These are phyloP conservation scores for Diadema setosum DNA, from an alignment of 35 echinoderm and acorn worm species.

Conservation along the genomic window DNA sequence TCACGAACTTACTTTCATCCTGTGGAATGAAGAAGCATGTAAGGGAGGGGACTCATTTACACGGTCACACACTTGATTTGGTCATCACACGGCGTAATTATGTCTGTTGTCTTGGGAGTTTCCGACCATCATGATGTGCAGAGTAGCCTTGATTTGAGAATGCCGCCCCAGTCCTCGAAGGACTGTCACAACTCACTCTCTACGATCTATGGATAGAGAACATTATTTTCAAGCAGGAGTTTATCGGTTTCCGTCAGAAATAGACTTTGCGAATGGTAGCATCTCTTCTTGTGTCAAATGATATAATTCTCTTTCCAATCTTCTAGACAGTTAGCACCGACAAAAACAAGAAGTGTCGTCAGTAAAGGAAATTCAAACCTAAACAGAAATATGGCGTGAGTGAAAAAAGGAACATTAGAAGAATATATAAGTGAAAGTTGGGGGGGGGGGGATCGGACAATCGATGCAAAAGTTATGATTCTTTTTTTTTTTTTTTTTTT, in stretches of 20 bases:
- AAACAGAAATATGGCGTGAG: too few species aligned
- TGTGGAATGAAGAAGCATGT: slow-evolving; percentile 46
- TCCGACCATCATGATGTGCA: neutral
- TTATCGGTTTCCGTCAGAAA: neutral
- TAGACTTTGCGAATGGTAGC: neutral
- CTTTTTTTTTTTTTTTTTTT: too few species aligned
- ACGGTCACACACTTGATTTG: slow-evolving; percentile 55
- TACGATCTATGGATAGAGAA: slow-evolving; percentile 1
- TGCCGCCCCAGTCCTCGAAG: neutral
- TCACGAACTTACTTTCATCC: slow-evolving; percentile 27
- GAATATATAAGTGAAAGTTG: too few species aligned
- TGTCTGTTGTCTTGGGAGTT: neutral
- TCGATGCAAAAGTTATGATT: too few species aligned
- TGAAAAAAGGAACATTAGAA: too few species aligned
- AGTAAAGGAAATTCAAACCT: too few species aligned
- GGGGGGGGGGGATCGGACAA: too few species aligned
- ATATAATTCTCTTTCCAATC: slow-evolving; percentile 1
- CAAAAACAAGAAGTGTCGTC: neutral
- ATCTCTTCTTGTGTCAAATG: neutral
- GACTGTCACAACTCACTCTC: slow-evolving; percentile 16
- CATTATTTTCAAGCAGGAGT: neutral
- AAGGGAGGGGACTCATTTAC: slow-evolving; percentile 23
- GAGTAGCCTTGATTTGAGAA: slow-evolving; percentile 7
- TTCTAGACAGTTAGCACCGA: neutral
- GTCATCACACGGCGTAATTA: slow-evolving; percentile 23